Evolutionary conservation across 2,113 vertebrate genomes (phyloP).

Genomic region (Tangachromis dhanisi): DNA sequence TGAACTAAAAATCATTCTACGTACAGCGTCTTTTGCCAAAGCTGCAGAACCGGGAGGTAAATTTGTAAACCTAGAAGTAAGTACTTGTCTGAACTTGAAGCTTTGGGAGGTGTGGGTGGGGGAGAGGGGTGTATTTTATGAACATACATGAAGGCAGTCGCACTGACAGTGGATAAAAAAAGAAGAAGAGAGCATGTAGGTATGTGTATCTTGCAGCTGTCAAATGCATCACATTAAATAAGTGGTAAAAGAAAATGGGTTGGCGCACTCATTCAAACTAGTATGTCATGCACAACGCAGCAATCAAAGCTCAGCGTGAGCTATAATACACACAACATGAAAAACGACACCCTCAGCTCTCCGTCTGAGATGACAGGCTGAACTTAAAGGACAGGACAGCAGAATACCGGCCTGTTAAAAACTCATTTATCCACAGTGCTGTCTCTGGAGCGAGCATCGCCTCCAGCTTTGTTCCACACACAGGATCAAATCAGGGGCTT

Average conservation of each 20-base stretch:
- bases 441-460: conserved; percentile 31
- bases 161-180: background rate
- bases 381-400: background rate
- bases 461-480: conserved; percentile 52
- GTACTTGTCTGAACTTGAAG: conserved; percentile 68
- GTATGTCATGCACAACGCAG: background rate
- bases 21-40: conserved; percentile 28
- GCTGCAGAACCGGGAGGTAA: conserved; percentile 59
- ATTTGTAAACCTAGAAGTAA: conserved; percentile 63
- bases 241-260: background rate
- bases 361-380: background rate
- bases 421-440: conserved; percentile 19
- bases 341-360: background rate
- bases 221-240: background rate
- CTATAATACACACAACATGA: background rate
- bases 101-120: conserved; percentile 19
- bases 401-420: background rate
- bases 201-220: background rate
- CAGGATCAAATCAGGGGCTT: conserved; percentile 21
- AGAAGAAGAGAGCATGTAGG: background rate
- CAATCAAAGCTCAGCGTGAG: background rate
- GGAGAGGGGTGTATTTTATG: background rate
- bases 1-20: background rate
- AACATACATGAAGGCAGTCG: conserved; percentile 40
- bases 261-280: background rate